phyloP scores from a whole-genome alignment of 2,113 vertebrate genomes.

The Corythaeola cristata region DNA sequence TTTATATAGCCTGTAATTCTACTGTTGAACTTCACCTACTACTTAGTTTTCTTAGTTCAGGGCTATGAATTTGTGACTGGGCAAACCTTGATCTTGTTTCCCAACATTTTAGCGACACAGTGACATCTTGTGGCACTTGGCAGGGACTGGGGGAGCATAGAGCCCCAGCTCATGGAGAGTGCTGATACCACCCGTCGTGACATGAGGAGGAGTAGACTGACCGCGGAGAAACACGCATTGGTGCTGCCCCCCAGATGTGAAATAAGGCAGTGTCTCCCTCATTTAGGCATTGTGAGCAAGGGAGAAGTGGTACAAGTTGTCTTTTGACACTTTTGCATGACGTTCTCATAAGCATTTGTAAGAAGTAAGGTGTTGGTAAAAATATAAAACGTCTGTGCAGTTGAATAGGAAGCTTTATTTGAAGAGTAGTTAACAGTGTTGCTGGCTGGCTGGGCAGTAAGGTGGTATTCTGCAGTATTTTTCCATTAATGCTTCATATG shows the following conservation, averaged over 20 bases:
- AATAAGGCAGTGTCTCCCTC: background rate
- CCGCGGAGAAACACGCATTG: background rate
- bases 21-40: background rate
- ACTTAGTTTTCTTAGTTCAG: background rate
- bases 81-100: background rate
- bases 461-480: background rate
- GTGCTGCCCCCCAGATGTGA: background rate
- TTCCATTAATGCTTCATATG: background rate
- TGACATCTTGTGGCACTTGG: slow-evolving; percentile 60
- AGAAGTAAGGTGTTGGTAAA: background rate
- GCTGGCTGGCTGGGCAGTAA: background rate
- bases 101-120: slow-evolving; percentile 11
- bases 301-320: background rate
- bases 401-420: background rate
- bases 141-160: background rate
- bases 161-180: background rate
- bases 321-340: background rate
- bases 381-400: background rate
- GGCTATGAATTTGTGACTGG: background rate
- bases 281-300: background rate
- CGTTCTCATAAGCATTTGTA: background rate
- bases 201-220: background rate
- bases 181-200: background rate
- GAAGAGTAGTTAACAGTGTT: background rate
- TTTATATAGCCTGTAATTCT: background rate